These are phyloP conservation scores for Eupithecia pulchellata DNA, from an alignment of 2,888 invertebrate genomes.

Conservation along the genomic window DNA sequence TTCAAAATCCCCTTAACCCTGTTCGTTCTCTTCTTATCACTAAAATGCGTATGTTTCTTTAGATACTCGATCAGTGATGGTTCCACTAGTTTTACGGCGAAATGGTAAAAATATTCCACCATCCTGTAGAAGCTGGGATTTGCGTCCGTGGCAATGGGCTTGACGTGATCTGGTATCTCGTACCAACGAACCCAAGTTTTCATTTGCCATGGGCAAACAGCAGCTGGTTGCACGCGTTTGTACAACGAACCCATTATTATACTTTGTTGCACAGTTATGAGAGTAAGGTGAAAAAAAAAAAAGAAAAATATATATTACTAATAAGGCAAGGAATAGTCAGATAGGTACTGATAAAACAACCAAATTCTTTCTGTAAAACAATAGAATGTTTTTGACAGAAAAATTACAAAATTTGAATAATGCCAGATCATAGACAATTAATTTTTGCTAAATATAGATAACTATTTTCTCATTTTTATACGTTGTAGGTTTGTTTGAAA, in stretches of 20 bases:
- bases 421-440: neutral
- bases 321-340: neutral
- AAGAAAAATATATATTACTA: neutral
- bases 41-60: slow-evolving; percentile 75
- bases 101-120: slow-evolving; percentile 89
- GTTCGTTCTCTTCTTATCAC: slow-evolving; percentile 85
- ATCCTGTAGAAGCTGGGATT: slow-evolving; percentile 86
- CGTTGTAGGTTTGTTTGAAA: no score
- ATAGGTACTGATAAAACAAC: neutral
- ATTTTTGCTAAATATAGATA: neutral
- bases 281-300: neutral
- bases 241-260: slow-evolving; percentile 28
- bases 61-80: slow-evolving; percentile 82
- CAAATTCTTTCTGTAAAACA: slow-evolving; percentile 3
- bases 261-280: neutral
- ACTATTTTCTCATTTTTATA: neutral
- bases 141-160: slow-evolving; percentile 58
- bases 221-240: slow-evolving; percentile 10
- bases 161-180: slow-evolving; percentile 72
- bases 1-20: slow-evolving; percentile 88
- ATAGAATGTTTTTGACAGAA: neutral
- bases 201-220: slow-evolving; percentile 23
- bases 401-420: neutral
- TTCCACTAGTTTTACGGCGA: slow-evolving; percentile 83
- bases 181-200: slow-evolving; percentile 47